These are phyloP conservation scores for Dipodomys stephensi DNA, from an alignment of 2,113 vertebrate genomes.

Conservation along the genomic window DNA sequence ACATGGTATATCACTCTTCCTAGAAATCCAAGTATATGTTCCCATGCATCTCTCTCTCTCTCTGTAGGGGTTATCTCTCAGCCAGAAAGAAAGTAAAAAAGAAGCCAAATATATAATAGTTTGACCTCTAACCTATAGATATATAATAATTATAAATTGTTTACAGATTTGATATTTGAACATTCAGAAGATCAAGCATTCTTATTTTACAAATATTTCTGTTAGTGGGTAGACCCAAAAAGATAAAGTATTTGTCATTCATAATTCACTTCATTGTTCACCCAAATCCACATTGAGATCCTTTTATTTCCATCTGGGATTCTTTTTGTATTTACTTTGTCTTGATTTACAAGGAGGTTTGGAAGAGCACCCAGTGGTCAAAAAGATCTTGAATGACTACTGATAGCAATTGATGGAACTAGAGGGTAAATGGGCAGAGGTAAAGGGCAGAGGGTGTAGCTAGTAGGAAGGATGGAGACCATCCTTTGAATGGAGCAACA, in stretches of 20 bases:
- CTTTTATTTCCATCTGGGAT: neutral
- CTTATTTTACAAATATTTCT: neutral
- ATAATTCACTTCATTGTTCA: neutral
- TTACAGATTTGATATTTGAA: neutral
- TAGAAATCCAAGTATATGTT: neutral
- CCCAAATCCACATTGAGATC: neutral
- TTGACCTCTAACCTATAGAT: neutral
- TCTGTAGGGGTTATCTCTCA: neutral
- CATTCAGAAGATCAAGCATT: neutral
- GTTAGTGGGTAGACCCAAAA: neutral
- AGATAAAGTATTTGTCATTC: neutral
- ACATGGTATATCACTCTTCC: neutral
- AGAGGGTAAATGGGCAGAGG: neutral
- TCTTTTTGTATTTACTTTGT: neutral
- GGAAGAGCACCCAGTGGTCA: neutral
- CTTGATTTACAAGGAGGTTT: neutral
- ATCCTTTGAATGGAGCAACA: too few relatives aligned
- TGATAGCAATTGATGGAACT: neutral
- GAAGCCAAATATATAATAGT: neutral
- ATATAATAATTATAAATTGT: neutral
- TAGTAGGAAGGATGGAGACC: neutral
- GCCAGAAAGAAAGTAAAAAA: neutral
- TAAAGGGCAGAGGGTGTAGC: neutral
- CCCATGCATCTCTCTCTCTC: neutral
- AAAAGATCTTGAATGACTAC: neutral